Evolutionary conservation across 2,888 invertebrate species (phyloP), one percentile per base, ranked within the genome.

Genomic region (Caenorhabditis afra): DNA sequence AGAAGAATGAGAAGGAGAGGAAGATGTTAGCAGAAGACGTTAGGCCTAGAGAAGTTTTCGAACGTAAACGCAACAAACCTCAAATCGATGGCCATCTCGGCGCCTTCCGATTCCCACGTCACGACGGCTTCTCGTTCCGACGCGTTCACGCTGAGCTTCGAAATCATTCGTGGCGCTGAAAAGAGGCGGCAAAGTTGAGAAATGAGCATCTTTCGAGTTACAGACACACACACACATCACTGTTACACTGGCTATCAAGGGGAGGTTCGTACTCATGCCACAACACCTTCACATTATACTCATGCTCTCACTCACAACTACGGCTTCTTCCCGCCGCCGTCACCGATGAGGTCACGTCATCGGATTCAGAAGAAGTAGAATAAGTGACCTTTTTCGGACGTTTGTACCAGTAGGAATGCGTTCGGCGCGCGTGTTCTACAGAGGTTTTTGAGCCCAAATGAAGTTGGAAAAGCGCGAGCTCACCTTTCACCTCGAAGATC

Each of bases 401-500:
- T 53, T 79, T 79, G 55, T 74, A 79, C 79, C 79, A 79, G 44
- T 68, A 79, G 1, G 79, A 68, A 61, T 79, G 79, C 4, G 70
- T 61, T 39, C 79, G 66, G n/a, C 68, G 67, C 23, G 20, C 22
- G 53, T 79, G 79, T 49, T 79, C 79, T 79, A 67, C 3, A 68
- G 16, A 22, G 5, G 4, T 29, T 55, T 41, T 35, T 35, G 5
- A 53, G n/a, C n/a, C n/a, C n/a, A n/a, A n/a, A n/a, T n/a, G n/a
- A n/a, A n/a, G n/a, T n/a, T n/a, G n/a, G n/a, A 29, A 29, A 29
- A 29, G 29, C n/a, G 50, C 49, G 52, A 20, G 22, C 52, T 66
- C 53, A 89, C 89, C 87, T 85, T 88, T 89, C 14, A 89, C 89
- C 16, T 77, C 73, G 62, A 89, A 86, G n/a, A 82, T 70, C 59